Base-by-base conservation (phyloP, 2,888 invertebrate genomes). In the Sussaba pulchella region DNA sequence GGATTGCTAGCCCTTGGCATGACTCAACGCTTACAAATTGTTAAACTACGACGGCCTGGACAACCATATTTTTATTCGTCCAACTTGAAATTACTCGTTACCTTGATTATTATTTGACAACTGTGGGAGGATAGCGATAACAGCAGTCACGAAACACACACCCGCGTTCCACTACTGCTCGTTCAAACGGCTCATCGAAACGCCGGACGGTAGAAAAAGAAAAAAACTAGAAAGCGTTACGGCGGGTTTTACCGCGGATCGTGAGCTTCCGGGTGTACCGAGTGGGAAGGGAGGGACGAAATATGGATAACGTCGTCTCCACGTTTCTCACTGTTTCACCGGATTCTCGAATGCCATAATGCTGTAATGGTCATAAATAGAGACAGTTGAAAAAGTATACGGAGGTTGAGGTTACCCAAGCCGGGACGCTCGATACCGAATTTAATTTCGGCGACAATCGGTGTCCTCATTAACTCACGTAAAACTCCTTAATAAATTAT, bases 141-240 rank as follows among this genome's bases (percentile, higher is more conserved):
- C n/a, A 9, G 31, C 43, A n/a, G n/a, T 12, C n/a, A n/a, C 31
- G 17, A 14, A 31, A 57, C 31, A 57, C 31, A 43, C n/a, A 57
- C 57, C 31, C 57, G 31, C 54, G 31, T 9, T 31, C 54, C 57
- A 31, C 54, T 26, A n/a, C 26, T 26, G 5, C 1, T 14, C 54
- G 54, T 24, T 54, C 31, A 14, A 54, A 54, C 54, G 54, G 14
- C 54, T 31, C 54, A 31, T 26, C 54, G 54, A 54, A 24, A 26
- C 54, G 57, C 36, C n/a, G 43, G 4, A 39, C 67, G 41, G 52
- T 41, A 39, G 54, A 54, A 66, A 72, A 72, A n/a, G n/a, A n/a
- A n/a, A n/a, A n/a, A n/a, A n/a, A 72, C 54, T 61, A 76, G 70
- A 76, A 70, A 76, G 76, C 76, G 70, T 67, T 75, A 70, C 70